A percentile compares a stretch with the other conserved stretches of the same genome.
phyloP scores from a whole-genome alignment of 2,888 invertebrate genomes.

The Erebia palarica region DNA sequence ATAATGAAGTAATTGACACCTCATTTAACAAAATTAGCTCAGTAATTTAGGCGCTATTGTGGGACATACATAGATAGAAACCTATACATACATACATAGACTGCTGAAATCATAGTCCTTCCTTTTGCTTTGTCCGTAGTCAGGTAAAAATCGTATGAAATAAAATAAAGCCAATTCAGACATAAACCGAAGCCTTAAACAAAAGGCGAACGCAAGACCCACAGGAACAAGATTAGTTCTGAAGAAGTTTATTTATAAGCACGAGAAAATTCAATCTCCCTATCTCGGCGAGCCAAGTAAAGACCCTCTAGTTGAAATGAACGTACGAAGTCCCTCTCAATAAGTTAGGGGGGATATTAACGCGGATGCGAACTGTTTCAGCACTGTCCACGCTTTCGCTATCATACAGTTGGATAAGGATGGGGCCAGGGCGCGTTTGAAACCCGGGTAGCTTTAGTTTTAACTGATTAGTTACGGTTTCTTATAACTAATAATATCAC shows the following conservation, averaged over 20 bases:
- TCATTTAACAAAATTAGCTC: neutral
- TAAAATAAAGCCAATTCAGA: neutral
- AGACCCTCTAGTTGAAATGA: conserved; percentile 27
- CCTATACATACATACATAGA: no score
- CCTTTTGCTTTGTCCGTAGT: no score
- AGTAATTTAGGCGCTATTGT: neutral
- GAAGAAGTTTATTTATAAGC: conserved; percentile 24
- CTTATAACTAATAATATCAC: no score
- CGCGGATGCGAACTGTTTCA: conserved; percentile 27
- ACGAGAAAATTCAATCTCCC: conserved; percentile 26
- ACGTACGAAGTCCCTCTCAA: conserved; percentile 25
- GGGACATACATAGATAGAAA: no score
- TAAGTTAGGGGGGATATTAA: conserved; percentile 27
- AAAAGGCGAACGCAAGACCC: conserved; percentile 5
- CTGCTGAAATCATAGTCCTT: no score
- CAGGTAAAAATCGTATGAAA: neutral
- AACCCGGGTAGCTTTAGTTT: no score
- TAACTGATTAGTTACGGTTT: no score
- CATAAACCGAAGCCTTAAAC: conserved; percentile 4
- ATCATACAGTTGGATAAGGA: neutral
- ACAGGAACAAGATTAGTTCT: conserved; percentile 18
- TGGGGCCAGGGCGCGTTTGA: no score
- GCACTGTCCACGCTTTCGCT: neutral
- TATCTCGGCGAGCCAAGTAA: conserved; percentile 25
- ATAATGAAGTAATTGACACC: no score